Base-by-base conservation (phyloP, 1,140 invertebrate species). In the Cyphomyrmex costatus region DNA sequence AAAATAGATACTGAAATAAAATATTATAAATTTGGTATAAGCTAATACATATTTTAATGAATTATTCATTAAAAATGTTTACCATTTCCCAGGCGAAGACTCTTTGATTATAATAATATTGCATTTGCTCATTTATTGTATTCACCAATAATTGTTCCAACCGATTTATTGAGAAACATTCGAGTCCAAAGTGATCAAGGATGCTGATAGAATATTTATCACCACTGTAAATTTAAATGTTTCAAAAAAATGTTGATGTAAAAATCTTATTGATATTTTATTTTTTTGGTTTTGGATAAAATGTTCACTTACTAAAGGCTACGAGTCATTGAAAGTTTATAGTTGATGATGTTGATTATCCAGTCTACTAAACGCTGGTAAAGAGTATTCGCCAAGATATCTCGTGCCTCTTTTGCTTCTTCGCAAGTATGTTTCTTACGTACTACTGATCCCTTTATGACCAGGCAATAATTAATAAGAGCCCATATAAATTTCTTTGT, bases 61-160 rank as follows among this genome's bases (percentile, higher is more conserved):
- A 36, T 68, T 80, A 70, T 27, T 24, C 10, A 24, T 51, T 27
- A 19, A 6, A 53, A 82, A 36, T 92, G 95, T 92, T 95, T 92
- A 97, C 96, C 96, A 97, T 97, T 96, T 99, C 98, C 97, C 98
- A 98, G 42, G 97, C 96, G 94, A 99, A 99, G 42, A 98, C 96
- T 93, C 97, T 96, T 95, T 99, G 98, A 92, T 98, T 97, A 93
- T 98, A 98, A 87, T 98, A 97, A 93, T 98, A 98, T 92, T 98
- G 98, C 87, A 99, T 96, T 93, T 98, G 98, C 92, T 98, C 98
- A 91, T 98, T 98, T 85, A 98, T 96, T 2, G 98, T 97, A 91
- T 99, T 99, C 0, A 98, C 97, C 79, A 98, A 97, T 1, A 99
- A 95, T 93, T 99, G 98, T 88, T 99, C 98, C 73, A 99, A 95